Conservation (phyloP, 2,888 invertebrate genomes). For the Herminia tarsipennalis region DNA sequence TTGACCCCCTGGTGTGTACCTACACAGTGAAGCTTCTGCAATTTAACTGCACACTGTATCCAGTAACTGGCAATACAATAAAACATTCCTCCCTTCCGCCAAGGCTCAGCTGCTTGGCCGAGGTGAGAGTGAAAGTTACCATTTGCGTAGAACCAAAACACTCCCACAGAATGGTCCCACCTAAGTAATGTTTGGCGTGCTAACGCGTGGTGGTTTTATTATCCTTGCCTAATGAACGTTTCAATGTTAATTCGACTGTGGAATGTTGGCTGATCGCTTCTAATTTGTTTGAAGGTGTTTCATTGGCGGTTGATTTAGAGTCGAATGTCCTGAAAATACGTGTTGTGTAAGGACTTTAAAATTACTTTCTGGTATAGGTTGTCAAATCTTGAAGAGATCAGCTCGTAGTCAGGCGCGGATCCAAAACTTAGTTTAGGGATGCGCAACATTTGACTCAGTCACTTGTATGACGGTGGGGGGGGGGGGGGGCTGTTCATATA, state of each 20-base stretch:
- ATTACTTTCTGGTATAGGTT: too few species aligned
- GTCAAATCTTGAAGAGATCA: too few species aligned
- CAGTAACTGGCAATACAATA: slow-evolving; percentile 48
- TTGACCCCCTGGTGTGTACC: too few species aligned
- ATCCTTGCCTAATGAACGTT: slow-evolving; percentile 12
- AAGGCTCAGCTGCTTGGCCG: slow-evolving; percentile 66
- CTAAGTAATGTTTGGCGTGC: slow-evolving; percentile 23
- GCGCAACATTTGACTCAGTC: too few species aligned
- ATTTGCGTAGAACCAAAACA: slow-evolving; percentile 47
- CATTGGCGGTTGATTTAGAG: background rate
- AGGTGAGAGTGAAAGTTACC: slow-evolving; percentile 61
- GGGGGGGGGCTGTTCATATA: too few species aligned
- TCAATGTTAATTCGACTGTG: slow-evolving; percentile 9
- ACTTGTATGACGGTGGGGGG: too few species aligned
- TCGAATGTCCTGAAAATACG: too few species aligned
- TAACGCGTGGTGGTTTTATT: slow-evolving; percentile 23
- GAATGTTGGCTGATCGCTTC: background rate
- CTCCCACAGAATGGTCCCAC: slow-evolving; percentile 29
- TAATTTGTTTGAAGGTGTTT: background rate
- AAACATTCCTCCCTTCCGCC: slow-evolving; percentile 53
- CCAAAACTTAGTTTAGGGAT: too few species aligned
- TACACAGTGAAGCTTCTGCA: slow-evolving; percentile 29
- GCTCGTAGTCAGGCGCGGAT: too few species aligned
- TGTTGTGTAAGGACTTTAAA: too few species aligned
- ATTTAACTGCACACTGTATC: background rate